Evolutionary conservation across 2,888 invertebrate genomes (phyloP).

Genomic region (Tanypteryx hageni): DNA sequence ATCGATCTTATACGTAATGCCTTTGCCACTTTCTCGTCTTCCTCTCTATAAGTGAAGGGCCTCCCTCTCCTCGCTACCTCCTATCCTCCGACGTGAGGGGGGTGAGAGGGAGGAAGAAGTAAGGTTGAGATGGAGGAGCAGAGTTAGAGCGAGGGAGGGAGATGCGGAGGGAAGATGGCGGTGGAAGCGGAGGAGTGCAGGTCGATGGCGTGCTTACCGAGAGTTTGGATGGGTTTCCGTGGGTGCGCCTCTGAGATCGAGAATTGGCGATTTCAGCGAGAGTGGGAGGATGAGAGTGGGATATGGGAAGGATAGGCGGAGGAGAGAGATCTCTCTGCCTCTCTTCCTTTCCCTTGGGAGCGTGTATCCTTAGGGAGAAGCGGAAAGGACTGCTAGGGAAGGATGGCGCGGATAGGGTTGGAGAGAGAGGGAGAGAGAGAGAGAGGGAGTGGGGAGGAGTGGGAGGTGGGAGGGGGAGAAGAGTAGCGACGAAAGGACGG

Average conservation of each 20-base stretch:
- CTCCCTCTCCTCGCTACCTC: background rate
- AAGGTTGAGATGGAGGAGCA: background rate
- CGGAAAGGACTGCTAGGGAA: background rate
- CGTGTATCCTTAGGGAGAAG: conserved; percentile 6
- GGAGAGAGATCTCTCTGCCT: background rate
- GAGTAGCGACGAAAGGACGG: background rate
- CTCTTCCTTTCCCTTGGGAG: background rate
- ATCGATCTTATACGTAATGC: conserved; percentile 40
- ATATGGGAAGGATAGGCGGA: background rate
- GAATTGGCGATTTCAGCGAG: background rate
- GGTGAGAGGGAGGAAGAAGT: no score
- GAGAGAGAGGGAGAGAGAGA: background rate
- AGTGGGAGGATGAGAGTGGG: background rate
- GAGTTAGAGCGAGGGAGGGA: background rate
- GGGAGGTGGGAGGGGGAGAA: background rate
- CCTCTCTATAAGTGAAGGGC: background rate
- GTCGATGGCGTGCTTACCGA: background rate
- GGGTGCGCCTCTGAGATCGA: conserved; percentile 17
- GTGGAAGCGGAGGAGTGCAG: background rate
- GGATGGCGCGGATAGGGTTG: background rate
- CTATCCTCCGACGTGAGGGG: background rate
- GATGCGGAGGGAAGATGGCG: background rate
- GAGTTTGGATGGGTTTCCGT: background rate
- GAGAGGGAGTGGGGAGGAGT: background rate
- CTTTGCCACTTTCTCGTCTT: conserved; percentile 29